Base-by-base conservation (phyloP, 2,797 vertebrate species). In the Eurystomus glaucurus region DNA sequence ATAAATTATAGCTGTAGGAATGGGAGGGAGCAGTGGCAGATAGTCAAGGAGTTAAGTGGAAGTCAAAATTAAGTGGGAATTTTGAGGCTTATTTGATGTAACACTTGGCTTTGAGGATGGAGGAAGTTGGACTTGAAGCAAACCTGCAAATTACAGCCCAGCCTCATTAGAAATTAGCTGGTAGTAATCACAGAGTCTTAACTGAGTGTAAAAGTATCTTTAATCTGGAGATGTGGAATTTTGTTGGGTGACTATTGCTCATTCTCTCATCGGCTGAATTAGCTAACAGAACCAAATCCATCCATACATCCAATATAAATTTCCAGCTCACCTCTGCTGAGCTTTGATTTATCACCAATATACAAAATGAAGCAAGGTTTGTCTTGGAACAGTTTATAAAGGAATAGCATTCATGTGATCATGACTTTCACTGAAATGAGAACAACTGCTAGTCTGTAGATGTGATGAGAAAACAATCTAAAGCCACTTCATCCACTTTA, bases 1-100 rank as follows among this genome's bases (percentile, higher is more conserved):
- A 87, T 94, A 95, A 93, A 95, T 94, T 94, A 92, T 93, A 93
- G 60, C 68, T 95, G 81, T 94, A 88, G 84, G 86, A 94, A 93
- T 88, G 90, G 75, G 90, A 3, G 71, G 89, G 81, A 91, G 23
- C 52, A 61, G 81, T 71, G 88, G 90, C 78, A 92, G 88, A 90
- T 83, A 96, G 86, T 97, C 92, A 96, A 96, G 52, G 43, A 97
- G 88, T 94, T 96, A 94, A 97, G 88, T 87, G 95, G 93, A 96
- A 93, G 85, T 96, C 41, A 74, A 93, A 97, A 96, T 97, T 94
- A 94, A 96, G 94, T 93, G 92, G 94, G 93, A 94, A 96, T 95
- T 96, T 94, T 97, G 95, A 96, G 92, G 93, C 90, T 96, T 97
- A 51, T 96, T 96, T 97, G 92, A 96, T 96, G 86, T 93, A 92